Evolutionary conservation across 2,888 invertebrate species (phyloP).

Genomic region (Campoplex nolae): DNA sequence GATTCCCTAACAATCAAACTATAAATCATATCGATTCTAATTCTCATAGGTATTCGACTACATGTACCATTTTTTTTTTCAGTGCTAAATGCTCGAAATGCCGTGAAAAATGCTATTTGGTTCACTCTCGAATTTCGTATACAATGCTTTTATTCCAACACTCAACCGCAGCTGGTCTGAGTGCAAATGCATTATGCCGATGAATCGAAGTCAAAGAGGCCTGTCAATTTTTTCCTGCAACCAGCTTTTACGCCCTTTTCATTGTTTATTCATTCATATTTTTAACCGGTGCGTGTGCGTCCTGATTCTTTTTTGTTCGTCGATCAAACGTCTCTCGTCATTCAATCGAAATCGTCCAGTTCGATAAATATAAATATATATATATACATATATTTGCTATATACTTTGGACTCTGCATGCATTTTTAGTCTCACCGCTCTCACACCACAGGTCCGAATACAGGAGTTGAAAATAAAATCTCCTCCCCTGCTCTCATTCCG

Average conservation of each 20-base stretch:
- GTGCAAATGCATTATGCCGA: constrained; percentile 43
- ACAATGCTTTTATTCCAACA: constrained; percentile 21
- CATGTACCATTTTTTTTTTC: not conserved
- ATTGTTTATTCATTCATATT: constrained; percentile 35
- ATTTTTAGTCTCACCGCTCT: constrained; percentile 39
- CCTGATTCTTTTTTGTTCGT: constrained; percentile 50
- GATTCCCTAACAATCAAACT: not conserved
- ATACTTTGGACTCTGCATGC: constrained; percentile 16
- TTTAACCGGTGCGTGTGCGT: constrained; percentile 53
- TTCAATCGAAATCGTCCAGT: constrained; percentile 31
- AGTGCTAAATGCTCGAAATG: not conserved
- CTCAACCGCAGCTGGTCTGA: constrained; percentile 18
- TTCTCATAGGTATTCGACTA: not conserved
- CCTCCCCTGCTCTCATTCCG: constrained; percentile 45
- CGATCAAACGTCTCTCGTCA: constrained; percentile 49
- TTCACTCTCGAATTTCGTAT: not conserved
- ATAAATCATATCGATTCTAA: not conserved
- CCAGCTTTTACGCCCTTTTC: constrained; percentile 32
- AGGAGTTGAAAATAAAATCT: constrained; percentile 67
- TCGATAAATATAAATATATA: constrained; percentile 7
- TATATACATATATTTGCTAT: not conserved
- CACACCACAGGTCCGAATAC: constrained; percentile 18
- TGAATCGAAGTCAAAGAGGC: constrained; percentile 7
- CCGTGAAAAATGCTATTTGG: constrained; percentile 24
- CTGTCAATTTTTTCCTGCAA: not conserved